Evolutionary conservation across 1,140 invertebrate species (phyloP), one percentile per base, ranked within the genome.

Genomic region (Achatina immaculata): DNA sequence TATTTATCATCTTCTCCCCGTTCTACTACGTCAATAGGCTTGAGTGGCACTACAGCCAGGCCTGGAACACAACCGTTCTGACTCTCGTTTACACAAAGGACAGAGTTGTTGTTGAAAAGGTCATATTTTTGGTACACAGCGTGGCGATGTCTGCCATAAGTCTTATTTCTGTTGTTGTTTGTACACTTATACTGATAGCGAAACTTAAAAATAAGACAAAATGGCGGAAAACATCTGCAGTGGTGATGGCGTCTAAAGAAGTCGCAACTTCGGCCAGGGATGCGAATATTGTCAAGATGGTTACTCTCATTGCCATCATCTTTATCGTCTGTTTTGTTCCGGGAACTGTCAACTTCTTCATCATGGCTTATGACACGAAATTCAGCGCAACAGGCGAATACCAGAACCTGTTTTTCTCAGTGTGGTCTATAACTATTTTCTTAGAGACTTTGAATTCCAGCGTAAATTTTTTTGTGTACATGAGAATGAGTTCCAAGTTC

Each of bases 401-500:
- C 51, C n/a, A n/a, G 21, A 65, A 58, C 31, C 0, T 62, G 19
- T 77, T 77, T 28, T 58, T 40, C 51, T 45, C 43, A 16, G 11
- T 34, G 4, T 28, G 24, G 14, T 24, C 48, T 36, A 7, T 65
- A 11, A 31, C 36, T 16, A 34, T 40, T 34, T 34, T 77, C 45
- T 24, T 62, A 31, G 48, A 7, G 21, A 34, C 75, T 34, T 4
- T 62, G 36, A 62, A 40, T 34, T 65, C 58, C n/a, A 43, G 45
- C 48, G 36, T n/a, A 7, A 77, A 38, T 36, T 38, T 65, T 3
- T 24, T 62, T 34, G 34, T 74, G 38, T 74, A 74, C 72, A 43
- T 31, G 38, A 45, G 38, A 7, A 42, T 74, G 72, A 45, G 72
- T 43, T 24, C 72, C 72, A 74, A 74, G 72, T 74, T 43, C 72